Conservation (phyloP, 2,888 invertebrate species). For the Protophormia terraenovae region DNA sequence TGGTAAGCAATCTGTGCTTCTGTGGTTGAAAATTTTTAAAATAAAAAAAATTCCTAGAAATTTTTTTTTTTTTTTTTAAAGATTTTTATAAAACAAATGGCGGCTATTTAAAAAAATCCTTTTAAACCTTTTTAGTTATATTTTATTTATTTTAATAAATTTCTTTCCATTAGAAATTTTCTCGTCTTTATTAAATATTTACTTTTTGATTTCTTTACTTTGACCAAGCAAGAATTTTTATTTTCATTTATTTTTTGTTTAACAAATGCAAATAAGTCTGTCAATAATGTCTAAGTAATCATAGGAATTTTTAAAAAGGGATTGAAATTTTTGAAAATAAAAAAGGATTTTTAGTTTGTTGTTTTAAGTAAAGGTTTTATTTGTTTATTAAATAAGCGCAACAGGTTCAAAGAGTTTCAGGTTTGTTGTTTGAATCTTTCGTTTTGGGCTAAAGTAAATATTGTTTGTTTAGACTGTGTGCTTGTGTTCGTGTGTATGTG, state of each 20-base stretch:
- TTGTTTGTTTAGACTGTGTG: background rate
- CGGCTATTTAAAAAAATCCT: constrained; percentile 20
- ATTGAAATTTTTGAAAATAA: background rate
- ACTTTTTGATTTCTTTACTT: too few species aligned
- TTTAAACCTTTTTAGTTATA: constrained; percentile 2
- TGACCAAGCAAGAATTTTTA: background rate
- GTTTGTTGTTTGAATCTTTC: constrained; percentile 44
- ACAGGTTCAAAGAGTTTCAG: constrained; percentile 76
- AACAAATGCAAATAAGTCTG: constrained; percentile 42
- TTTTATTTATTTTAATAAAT: constrained; percentile 13
- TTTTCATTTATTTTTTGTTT: background rate
- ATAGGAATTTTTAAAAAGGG: background rate
- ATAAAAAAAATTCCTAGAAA: constrained; percentile 2
- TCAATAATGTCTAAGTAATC: background rate
- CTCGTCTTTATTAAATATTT: background rate
- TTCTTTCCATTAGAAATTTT: background rate
- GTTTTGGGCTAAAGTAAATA: constrained; percentile 45
- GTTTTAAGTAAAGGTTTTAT: constrained; percentile 50
- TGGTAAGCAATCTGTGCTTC: constrained; percentile 74
- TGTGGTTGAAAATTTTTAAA: constrained; percentile 31
- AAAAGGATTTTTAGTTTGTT: constrained; percentile 50
- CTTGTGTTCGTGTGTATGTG: background rate
- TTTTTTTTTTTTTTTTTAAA: background rate
- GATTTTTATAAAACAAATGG: constrained; percentile 18
- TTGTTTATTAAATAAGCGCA: constrained; percentile 62